Base-by-base conservation (phyloP, 1,140 invertebrate species). In the Aphidius ervi region DNA sequence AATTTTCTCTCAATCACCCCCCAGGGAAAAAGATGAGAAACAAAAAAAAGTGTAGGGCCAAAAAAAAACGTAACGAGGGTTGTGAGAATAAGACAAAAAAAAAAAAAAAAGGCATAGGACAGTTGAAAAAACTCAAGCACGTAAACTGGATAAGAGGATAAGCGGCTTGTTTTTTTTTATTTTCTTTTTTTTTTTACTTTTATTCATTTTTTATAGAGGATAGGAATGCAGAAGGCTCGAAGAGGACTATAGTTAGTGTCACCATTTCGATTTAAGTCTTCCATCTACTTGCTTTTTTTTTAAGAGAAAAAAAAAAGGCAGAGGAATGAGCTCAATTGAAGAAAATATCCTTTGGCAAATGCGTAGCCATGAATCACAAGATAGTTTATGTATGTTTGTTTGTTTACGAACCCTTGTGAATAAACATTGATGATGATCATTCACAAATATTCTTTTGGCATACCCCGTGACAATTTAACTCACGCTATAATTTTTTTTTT, bases 141-240 rank as follows among this genome's bases (percentile, higher is more conserved):
- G 66, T 60, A 61, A 62, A 65, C 54, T 54, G 61, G 61, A 62
- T 62, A 62, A 62, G 61, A 55, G 61, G 61, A 62, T 62, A 58
- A 62, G 45, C 53, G 46, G 40, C 47, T 49, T 42, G 46, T 20
- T 60, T 45, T 63, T 16, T 23, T 55, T 55, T 9, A 4, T 45
- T 1, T 31, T 54, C 2, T 6, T 58, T 42, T 54, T 20, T 58
- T 56, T 48, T 54, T 49, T 45, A 9, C 23, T 8, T 52, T 40
- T n/a, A 16, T 41, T 46, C 45, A n/a, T 45, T 43, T 37, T 16
- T 23, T 31, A 31, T 31, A 31, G 23, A 31, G 23, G 23, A 31
- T 31, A 31, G 23, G 4, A 31, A 31, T 31, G 2, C 16, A 3
- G 1, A 31, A 31, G 23, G 23, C 23, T 31, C 23, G 4, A 31